These are phyloP conservation scores for Azemiops feae DNA, from an alignment of 2,113 vertebrate species.

Conservation along the genomic window DNA sequence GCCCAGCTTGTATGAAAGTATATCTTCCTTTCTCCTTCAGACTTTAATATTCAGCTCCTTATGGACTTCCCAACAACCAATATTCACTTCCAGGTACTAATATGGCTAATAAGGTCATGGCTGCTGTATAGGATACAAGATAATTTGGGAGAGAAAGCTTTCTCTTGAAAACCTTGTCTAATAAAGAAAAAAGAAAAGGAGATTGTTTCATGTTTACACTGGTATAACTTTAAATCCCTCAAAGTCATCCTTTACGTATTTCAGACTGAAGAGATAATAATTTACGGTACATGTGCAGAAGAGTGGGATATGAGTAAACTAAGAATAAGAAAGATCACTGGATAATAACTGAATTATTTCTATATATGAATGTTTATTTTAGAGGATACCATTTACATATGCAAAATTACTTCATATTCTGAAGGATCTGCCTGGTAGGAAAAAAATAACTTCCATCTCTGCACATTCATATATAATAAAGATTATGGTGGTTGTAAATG, in stretches of 20 bases:
- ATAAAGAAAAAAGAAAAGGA: conserved; percentile 2
- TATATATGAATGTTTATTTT: not conserved
- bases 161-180: not conserved
- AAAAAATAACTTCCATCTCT: not conserved
- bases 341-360: not conserved
- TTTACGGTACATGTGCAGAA: not conserved
- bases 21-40: conserved; percentile 15
- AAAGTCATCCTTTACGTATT: conserved; percentile 13
- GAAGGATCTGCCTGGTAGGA: not conserved
- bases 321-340: not conserved
- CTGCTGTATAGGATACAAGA: not conserved
- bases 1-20: not conserved
- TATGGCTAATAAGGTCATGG: not conserved
- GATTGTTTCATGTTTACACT: not conserved
- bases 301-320: not conserved
- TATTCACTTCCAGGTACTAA: not conserved
- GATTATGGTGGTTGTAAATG: not conserved
- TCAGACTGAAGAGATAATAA: not conserved
- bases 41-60: not conserved
- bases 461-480: not conserved
- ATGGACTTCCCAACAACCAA: not conserved
- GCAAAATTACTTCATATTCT: not conserved
- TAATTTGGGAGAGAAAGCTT: accelerated
- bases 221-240: conserved; percentile 5
- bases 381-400: not conserved